A percentile compares a stretch with the other conserved stretches of the same genome.
These are phyloP conservation scores for Varroa destructor DNA, from an alignment of 1,140 invertebrate genomes.

Conservation along the genomic window DNA sequence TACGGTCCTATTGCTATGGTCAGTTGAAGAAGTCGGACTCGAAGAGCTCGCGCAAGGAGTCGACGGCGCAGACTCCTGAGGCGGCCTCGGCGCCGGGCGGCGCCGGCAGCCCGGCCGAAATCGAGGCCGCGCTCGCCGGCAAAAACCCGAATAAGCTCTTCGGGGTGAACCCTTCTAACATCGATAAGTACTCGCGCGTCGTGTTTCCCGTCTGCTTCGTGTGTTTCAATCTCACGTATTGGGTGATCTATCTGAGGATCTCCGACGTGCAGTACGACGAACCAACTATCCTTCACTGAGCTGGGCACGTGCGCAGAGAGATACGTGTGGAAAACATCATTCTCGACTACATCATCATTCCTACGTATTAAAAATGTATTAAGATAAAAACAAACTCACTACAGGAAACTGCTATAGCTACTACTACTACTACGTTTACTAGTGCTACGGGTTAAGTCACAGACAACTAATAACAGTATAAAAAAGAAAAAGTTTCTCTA, in stretches of 20 bases:
- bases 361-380: too few relatives aligned
- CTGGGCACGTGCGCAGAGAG: too few relatives aligned
- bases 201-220: conserved; percentile 90
- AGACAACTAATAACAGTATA: too few relatives aligned
- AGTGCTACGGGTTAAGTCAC: too few relatives aligned
- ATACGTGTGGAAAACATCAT: too few relatives aligned
- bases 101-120: conserved; percentile 27
- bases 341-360: too few relatives aligned
- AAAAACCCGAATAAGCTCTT: conserved; percentile 66
- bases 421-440: too few relatives aligned
- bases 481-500: too few relatives aligned
- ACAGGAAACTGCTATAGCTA: too few relatives aligned
- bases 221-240: conserved; percentile 92
- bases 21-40: conserved; percentile 27
- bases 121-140: conserved; percentile 30
- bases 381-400: too few relatives aligned
- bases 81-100: conserved; percentile 11
- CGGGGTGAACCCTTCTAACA: conserved; percentile 77
- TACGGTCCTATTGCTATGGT: too few relatives aligned
- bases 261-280: conserved; percentile 53
- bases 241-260: conserved; percentile 89
- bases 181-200: conserved; percentile 87
- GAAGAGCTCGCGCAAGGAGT: conserved; percentile 21
- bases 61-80: conserved; percentile 22
- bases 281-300: conserved; percentile 24